A percentile compares a stretch with the other conserved stretches of the same genome.
Evolutionary conservation across 2,888 invertebrate genomes (phyloP).

Genomic region (Meta bourneti): DNA sequence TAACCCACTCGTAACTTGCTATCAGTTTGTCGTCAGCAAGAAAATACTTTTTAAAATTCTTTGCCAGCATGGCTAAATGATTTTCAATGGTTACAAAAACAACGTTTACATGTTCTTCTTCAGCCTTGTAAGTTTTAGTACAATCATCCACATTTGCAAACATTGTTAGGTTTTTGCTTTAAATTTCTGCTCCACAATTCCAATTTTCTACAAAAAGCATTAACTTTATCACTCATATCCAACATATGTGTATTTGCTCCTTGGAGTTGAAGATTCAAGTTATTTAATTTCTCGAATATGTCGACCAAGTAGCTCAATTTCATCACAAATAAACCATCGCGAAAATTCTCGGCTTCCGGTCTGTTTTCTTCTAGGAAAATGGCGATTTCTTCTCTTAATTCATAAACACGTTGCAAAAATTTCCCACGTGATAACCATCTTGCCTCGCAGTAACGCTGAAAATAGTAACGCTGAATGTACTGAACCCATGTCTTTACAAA

Average conservation of each 20-base stretch:
- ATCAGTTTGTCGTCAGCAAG: conserved; percentile 64
- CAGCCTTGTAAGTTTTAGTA: no score
- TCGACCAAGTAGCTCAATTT: conserved; percentile 59
- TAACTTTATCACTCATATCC: conserved; percentile 3
- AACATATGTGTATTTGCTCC: conserved; percentile 34
- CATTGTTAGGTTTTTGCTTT: conserved; percentile 11
- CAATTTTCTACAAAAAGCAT: conserved; percentile 58
- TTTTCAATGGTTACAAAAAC: no score
- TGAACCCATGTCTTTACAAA: no score
- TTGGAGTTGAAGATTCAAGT: conserved; percentile 51
- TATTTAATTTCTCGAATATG: conserved; percentile 65
- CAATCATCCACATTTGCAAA: not conserved
- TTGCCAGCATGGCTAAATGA: no score
- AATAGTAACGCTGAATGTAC: no score
- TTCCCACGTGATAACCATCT: no score
- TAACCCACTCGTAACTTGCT: conserved; percentile 68
- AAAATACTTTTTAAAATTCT: conserved; percentile 32
- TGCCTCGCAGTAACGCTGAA: no score
- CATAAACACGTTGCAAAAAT: no score
- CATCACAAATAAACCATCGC: conserved; percentile 53
- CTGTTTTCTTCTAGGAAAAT: conserved; percentile 52
- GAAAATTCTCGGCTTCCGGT: conserved; percentile 53
- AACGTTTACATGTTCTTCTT: no score
- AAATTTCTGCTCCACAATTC: conserved; percentile 62
- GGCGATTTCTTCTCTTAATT: no score